A percentile compares a stretch with the other conserved stretches of the same genome.
Evolutionary conservation across 2,888 invertebrate genomes (phyloP).

Genomic region (Drosophila merina): DNA sequence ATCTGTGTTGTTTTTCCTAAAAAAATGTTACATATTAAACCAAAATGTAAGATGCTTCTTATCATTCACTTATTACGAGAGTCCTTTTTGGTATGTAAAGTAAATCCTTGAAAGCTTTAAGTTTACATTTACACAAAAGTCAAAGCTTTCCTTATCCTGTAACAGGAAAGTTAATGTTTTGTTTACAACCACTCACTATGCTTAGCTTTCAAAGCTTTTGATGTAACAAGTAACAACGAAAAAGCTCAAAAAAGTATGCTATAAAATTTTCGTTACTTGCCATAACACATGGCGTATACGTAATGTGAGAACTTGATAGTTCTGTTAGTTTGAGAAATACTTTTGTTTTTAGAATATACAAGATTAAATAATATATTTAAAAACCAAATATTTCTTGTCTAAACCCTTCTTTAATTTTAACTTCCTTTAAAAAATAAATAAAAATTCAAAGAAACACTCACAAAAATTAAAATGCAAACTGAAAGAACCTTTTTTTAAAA

Average conservation of each 20-base stretch:
- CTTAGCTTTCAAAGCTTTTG: slow-evolving; percentile 3
- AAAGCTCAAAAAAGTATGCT: slow-evolving; percentile 17
- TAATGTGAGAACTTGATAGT: background rate
- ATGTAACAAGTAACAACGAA: background rate
- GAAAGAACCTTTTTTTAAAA: slow-evolving; percentile 32
- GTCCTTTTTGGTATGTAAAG: background rate
- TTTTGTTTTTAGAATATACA: background rate
- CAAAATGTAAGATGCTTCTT: slow-evolving; percentile 7
- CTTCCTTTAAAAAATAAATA: slow-evolving; percentile 9
- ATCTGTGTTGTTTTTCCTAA: background rate
- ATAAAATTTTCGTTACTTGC: background rate
- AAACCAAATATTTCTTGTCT: background rate
- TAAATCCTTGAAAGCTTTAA: background rate
- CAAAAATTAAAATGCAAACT: slow-evolving; percentile 25
- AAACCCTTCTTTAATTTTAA: background rate
- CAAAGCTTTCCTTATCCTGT: slow-evolving; percentile 5
- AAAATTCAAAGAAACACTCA: slow-evolving; percentile 22
- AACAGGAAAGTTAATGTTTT: slow-evolving; percentile 4
- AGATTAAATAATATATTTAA: background rate
- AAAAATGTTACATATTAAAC: background rate
- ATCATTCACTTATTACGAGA: slow-evolving; percentile 18
- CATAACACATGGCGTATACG: slow-evolving; percentile 9
- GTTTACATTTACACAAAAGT: background rate
- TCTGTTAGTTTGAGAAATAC: background rate
- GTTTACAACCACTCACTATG: slow-evolving; percentile 7